Base-by-base conservation (phyloP, 2,888 invertebrate genomes). In the Chymomyza procnemis region DNA sequence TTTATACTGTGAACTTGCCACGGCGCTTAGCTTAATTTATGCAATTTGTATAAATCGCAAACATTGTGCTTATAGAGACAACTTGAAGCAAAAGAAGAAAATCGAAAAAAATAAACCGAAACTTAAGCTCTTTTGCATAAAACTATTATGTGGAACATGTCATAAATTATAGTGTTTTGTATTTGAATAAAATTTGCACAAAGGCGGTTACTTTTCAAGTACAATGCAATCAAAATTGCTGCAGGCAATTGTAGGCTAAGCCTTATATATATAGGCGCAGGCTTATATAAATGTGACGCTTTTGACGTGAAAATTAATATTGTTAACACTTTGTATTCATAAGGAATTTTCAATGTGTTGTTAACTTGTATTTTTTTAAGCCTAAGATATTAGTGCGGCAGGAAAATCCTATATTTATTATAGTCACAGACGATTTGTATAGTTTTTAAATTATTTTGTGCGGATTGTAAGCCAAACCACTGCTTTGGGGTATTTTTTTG, bases 111-210 rank as follows among this genome's bases (percentile, higher is more conserved):
- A 16, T 76, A 26, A 26, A 26, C 26, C 8, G 26, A 26, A 62
- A 62, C 34, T 41, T 41, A 41, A 41, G 79, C 73, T 80, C 78
- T 83, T 83, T 83, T 83, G 83, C 83, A 85, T 83, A 83, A 83
- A 85, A 72, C 83, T 78, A 85, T 83, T 83, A 83, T 83, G 75
- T 83, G 80, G 75, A 74, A 83, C 83, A 85, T 79, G 79, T 72
- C 66, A 85, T 83, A 83, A 83, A 83, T 83, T 85, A 83, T 68
- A 79, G 79, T 83, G 83, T 83, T 83, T 85, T 80, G 83, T 83
- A 85, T 85, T 79, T 71, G 78, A 76, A 76, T 82, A 85, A 82
- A 85, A 80, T 80, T 85, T 82, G 82, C 85, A 82, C 79, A 81
- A 81, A 21, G 74, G 80, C 76, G 67, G 75, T 67, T 41, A 56